phyloP scores from a whole-genome alignment of 2,113 vertebrate species.

The Rhinichthys klamathensis region DNA sequence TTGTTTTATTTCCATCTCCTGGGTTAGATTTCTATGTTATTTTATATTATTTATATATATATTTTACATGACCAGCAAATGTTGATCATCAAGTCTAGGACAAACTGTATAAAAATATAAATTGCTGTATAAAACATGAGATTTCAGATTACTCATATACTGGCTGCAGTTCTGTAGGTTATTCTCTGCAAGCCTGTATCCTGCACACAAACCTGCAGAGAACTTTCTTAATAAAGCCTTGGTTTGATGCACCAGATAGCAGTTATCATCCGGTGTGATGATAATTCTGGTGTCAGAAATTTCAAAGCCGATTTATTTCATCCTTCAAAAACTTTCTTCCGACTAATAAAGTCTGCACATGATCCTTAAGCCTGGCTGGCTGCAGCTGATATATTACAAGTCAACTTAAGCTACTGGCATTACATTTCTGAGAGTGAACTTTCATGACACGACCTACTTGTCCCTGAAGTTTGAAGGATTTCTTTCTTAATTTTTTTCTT shows the following conservation, averaged over 20 bases:
- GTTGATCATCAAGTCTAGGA: background rate
- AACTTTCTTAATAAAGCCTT: background rate
- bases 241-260: background rate
- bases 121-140: background rate
- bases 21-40: background rate
- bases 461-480: background rate
- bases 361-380: background rate
- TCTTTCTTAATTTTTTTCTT: too few species aligned
- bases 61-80: background rate
- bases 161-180: background rate
- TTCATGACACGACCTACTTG: background rate
- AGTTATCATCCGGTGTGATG: background rate
- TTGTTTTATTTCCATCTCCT: background rate
- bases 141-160: too few species aligned
- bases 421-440: conserved; percentile 1
- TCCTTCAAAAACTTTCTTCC: background rate
- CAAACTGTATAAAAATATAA: too few species aligned
- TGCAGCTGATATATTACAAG: background rate
- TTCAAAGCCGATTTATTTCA: conserved; percentile 26
- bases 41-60: background rate
- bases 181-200: background rate
- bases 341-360: background rate
- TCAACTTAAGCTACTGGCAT: background rate
- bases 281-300: conserved; percentile 23
- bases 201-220: background rate